These are phyloP conservation scores for Drosophila conformis DNA, from an alignment of 2,888 invertebrate genomes.

Conservation along the genomic window DNA sequence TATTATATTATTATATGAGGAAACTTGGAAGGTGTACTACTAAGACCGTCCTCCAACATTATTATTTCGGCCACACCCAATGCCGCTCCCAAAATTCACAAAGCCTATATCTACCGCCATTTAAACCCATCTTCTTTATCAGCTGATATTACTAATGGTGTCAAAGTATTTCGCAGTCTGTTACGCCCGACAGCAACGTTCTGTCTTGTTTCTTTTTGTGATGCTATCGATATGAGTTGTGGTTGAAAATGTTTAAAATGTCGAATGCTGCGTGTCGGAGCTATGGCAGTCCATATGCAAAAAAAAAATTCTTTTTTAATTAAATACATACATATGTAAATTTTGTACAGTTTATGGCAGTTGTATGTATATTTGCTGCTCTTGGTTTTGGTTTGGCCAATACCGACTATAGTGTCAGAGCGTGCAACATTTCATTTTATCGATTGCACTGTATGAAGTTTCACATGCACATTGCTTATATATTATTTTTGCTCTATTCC, in stretches of 20 bases:
- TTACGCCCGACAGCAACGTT: background rate
- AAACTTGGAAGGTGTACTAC: too few species aligned
- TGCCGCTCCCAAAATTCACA: too few species aligned
- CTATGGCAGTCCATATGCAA: background rate
- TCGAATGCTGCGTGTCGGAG: background rate
- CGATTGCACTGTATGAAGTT: background rate
- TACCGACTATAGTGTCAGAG: background rate
- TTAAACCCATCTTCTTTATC: too few species aligned
- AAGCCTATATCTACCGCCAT: too few species aligned
- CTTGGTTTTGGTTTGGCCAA: background rate
- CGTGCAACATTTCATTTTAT: background rate
- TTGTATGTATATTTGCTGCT: background rate
- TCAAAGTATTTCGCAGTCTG: background rate
- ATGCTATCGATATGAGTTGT: background rate
- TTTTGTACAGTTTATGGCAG: background rate
- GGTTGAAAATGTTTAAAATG: background rate
- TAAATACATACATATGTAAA: background rate
- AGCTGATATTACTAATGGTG: too few species aligned
- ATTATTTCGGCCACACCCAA: too few species aligned
- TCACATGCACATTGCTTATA: background rate
- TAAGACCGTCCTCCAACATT: too few species aligned
- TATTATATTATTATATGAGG: too few species aligned
- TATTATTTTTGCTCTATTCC: background rate
- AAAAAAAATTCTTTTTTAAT: background rate
- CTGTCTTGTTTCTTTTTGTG: background rate